Conservation (phyloP, 2,113 vertebrate species). For the Colossoma macropomum region DNA sequence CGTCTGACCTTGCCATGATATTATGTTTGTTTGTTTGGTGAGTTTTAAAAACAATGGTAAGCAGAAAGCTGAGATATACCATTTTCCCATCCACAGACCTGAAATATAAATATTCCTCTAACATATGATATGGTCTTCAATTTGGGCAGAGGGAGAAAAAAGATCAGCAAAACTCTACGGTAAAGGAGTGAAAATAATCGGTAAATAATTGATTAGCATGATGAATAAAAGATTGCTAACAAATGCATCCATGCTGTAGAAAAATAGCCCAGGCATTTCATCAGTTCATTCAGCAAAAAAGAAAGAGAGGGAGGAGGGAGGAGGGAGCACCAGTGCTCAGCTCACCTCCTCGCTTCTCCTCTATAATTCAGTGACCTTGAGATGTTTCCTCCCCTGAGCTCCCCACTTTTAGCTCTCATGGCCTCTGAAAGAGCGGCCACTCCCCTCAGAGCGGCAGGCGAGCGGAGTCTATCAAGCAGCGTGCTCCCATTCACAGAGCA, state of each 20-base stretch:
- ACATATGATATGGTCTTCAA: slow-evolving; percentile 37
- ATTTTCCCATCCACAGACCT: slow-evolving; percentile 45
- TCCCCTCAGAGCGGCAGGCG: slow-evolving; percentile 12
- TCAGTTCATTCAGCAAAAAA: slow-evolving; percentile 64
- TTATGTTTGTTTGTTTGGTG: neutral
- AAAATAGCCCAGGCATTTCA: slow-evolving; percentile 51
- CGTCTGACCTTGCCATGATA: too few relatives aligned
- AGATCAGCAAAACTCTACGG: slow-evolving; percentile 57
- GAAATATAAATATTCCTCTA: slow-evolving; percentile 3
- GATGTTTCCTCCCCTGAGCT: slow-evolving; percentile 50
- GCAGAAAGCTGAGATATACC: slow-evolving; percentile 47
- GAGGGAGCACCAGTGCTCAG: slow-evolving; percentile 38
- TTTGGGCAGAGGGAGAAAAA: slow-evolving; percentile 31
- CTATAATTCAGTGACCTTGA: slow-evolving; percentile 62
- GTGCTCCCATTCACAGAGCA: slow-evolving; percentile 21
- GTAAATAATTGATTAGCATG: slow-evolving; percentile 74
- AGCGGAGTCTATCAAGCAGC: neutral
- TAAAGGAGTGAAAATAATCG: slow-evolving; percentile 66
- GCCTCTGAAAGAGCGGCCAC: slow-evolving; percentile 37
- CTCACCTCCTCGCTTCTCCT: slow-evolving; percentile 53
- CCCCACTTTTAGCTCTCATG: slow-evolving; percentile 55
- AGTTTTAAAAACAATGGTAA: neutral
- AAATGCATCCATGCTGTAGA: slow-evolving; percentile 64
- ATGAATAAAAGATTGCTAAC: slow-evolving; percentile 65
- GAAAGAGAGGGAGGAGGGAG: slow-evolving; percentile 27